Percentiles rank a stretch among this genome's conserved stretches.
phyloP scores from a whole-genome alignment of 2,888 invertebrate genomes.

The Erebia palarica region DNA sequence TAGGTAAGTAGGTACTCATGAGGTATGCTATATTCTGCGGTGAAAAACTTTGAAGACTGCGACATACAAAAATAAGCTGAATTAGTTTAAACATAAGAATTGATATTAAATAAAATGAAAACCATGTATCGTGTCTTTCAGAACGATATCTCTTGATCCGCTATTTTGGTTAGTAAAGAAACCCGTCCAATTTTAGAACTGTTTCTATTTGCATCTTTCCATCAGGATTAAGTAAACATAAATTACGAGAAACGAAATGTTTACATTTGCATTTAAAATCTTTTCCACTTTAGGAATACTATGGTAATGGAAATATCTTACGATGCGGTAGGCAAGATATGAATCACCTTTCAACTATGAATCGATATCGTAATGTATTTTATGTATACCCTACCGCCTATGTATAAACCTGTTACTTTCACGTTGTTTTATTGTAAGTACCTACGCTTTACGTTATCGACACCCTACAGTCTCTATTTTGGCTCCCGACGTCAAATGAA shows the following conservation, averaged over 20 bases:
- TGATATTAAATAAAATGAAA: neutral
- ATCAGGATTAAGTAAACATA: constrained; percentile 55
- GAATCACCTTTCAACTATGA: constrained; percentile 29
- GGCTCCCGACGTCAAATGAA: constrained; percentile 57
- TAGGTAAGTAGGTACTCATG: neutral
- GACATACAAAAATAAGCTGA: neutral
- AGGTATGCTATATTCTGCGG: neutral
- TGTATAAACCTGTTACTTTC: neutral
- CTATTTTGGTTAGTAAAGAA: constrained; percentile 63
- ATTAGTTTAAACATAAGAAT: neutral
- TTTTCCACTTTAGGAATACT: constrained; percentile 32
- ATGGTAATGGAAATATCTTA: constrained; percentile 35
- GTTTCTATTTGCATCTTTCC: constrained; percentile 69
- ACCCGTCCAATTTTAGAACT: constrained; percentile 66
- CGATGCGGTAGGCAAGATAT: constrained; percentile 27
- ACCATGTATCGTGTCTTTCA: constrained; percentile 30
- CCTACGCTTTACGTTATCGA: constrained; percentile 59
- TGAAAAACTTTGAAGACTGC: neutral
- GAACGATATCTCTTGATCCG: constrained; percentile 44
- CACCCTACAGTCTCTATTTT: constrained; percentile 64
- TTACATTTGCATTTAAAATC: constrained; percentile 39
- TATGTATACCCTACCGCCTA: constrained; percentile 5
- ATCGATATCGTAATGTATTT: constrained; percentile 12
- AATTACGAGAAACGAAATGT: constrained; percentile 41
- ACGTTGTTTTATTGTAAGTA: constrained; percentile 11